Evolutionary conservation across 2,113 vertebrate genomes (phyloP), one percentile per base, ranked within the genome.

Genomic region (Xenotilapia caudafasciata): DNA sequence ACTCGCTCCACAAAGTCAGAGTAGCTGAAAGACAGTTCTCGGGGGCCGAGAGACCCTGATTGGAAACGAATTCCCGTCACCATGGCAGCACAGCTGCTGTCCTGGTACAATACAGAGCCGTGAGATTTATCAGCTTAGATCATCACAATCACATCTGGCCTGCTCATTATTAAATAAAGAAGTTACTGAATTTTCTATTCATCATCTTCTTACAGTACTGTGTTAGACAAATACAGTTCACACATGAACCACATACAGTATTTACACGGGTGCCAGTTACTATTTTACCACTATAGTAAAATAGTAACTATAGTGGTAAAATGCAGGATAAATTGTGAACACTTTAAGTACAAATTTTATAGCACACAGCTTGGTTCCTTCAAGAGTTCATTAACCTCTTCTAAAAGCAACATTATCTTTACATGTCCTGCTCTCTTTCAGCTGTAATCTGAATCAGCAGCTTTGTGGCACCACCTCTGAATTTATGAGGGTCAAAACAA

Each of bases 21-120:
- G 96, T 97, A 98, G 65, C 95, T 96, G 12, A 99, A 97, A 90
- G 96, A 96, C 68, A 99, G 14, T 85, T 98, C 97, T 94, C 96
- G 97, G 83, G 86, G 88, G 80, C 97, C 98, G 14, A 95, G 97
- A 65, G 84, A 53, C 28, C 97, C 97, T 6, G 95, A 91, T 21
- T 84, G 88, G 88, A 98, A 98, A 11, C 83, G 92, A 83, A 99
- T 90, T 53, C 98, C 98, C 55, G 84, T 93, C 33, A 98, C 95
- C 86, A 53, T 82, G 75, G 98, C 95, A 31, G 88, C 96, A 9
- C 95, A 89, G 86, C 92, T 95, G 84, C 55, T 95, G 83, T 96
- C 96, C 98, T 99, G 93, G n/a, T 15, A 42, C 9, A 68, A 86
- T n/a, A 88, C 8, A 93, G 17, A 88, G 4, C 49, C 14, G 2